Percentiles rank a stretch among this genome's conserved stretches.
phyloP scores from a whole-genome alignment of 2,797 vertebrate species.

The Tolypeutes matacus region DNA sequence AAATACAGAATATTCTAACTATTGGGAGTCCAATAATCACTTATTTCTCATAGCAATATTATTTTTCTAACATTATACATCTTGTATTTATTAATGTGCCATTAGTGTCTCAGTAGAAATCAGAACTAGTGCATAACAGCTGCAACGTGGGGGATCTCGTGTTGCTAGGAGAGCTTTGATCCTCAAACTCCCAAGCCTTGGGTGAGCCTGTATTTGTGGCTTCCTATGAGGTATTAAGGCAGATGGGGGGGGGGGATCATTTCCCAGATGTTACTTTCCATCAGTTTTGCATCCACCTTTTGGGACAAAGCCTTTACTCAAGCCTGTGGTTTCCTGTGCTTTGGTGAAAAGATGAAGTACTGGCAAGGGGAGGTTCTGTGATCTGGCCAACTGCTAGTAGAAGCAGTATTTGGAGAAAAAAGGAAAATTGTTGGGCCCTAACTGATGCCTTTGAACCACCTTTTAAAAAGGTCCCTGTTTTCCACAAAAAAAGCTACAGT shows the following conservation, averaged over 20 bases:
- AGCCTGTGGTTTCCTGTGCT: slow-evolving; percentile 21
- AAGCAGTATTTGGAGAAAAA: background rate
- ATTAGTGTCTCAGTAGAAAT: slow-evolving; percentile 38
- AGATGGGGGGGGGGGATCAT: background rate
- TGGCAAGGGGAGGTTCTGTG: background rate
- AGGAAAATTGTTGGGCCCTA: slow-evolving; percentile 50
- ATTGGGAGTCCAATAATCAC: slow-evolving; percentile 9
- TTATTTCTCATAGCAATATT: slow-evolving; percentile 65
- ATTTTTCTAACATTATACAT: slow-evolving; percentile 12
- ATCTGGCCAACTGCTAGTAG: background rate
- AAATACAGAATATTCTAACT: slow-evolving; percentile 35
- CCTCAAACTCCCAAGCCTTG: background rate
- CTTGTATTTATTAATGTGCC: slow-evolving; percentile 36
- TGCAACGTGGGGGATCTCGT: background rate
- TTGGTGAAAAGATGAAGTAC: slow-evolving; percentile 49
- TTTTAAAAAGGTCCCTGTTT: slow-evolving; percentile 75
- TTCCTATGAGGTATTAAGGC: slow-evolving; percentile 36
- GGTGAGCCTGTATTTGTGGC: background rate
- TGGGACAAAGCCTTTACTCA: slow-evolving; percentile 67
- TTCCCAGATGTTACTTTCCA: slow-evolving; percentile 64
- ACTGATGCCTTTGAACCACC: slow-evolving; percentile 59
- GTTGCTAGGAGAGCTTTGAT: slow-evolving; percentile 31
- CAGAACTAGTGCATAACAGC: background rate
- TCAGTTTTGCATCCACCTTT: slow-evolving; percentile 54
- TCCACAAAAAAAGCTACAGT: slow-evolving; percentile 65